Evolutionary conservation across 2,113 vertebrate species (phyloP).

Genomic region (Pterocles gutturalis): DNA sequence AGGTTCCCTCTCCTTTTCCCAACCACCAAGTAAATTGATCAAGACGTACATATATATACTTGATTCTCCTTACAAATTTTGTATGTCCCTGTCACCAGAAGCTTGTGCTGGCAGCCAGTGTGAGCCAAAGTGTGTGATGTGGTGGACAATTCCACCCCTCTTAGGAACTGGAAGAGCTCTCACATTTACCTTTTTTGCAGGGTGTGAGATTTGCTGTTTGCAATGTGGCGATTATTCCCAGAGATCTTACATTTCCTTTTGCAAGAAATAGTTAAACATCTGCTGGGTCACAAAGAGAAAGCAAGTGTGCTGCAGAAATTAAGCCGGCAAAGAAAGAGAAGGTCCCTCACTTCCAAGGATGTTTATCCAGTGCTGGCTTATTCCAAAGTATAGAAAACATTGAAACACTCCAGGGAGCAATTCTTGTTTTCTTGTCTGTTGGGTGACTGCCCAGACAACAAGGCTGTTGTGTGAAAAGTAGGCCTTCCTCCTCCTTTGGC

Average conservation of each 20-base stretch:
- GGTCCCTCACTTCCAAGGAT: not conserved
- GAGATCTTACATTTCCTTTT: rapidly evolving
- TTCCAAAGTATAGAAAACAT: not conserved
- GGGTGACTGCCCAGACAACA: not conserved
- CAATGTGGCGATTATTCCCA: not conserved
- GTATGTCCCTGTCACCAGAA: not conserved
- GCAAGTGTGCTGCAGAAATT: rapidly evolving
- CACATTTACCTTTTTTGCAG: rapidly evolving
- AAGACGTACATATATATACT: not conserved
- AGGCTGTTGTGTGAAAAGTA: not conserved
- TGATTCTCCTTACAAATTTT: not conserved
- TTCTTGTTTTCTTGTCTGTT: not conserved
- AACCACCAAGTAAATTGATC: not conserved
- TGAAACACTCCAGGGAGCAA: not conserved
- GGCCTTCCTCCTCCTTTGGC: not conserved
- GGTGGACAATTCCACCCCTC: not conserved
- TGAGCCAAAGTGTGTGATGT: rapidly evolving
- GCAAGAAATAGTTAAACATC: not conserved
- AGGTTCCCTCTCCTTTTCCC: not conserved
- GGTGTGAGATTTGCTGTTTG: rapidly evolving
- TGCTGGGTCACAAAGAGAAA: not conserved
- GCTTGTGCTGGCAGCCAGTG: rapidly evolving
- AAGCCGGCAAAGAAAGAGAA: not conserved
- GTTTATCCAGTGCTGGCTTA: not conserved
- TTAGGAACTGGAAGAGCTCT: not conserved